These are phyloP conservation scores for Oxyruncus cristatus DNA, from an alignment of 2,113 vertebrate species.

Conservation along the genomic window DNA sequence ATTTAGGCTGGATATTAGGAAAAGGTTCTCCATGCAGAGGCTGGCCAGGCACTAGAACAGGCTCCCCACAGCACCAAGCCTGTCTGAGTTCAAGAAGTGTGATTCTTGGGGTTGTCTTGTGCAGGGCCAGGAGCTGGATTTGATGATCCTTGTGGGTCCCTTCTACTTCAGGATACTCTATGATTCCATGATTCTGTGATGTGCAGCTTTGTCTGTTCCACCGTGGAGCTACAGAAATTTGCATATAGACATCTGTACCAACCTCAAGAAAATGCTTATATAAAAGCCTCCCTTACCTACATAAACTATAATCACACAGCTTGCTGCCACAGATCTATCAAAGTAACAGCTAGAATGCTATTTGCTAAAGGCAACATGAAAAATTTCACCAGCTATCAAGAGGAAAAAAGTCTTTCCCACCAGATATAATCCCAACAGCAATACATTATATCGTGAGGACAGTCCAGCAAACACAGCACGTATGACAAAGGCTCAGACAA, in stretches of 20 bases:
- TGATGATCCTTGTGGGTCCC: accelerated
- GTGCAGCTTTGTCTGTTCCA: not conserved
- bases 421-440: not conserved
- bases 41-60: not conserved
- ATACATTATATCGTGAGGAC: not conserved
- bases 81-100: not conserved
- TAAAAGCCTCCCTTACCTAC: not conserved
- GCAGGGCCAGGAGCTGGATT: not conserved
- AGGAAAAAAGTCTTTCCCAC: not conserved
- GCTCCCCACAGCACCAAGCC: not conserved
- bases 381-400: not conserved
- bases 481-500: not conserved
- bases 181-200: not conserved
- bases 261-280: not conserved
- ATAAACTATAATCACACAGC: not conserved
- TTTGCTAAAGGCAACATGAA: not conserved
- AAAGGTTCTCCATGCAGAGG: not conserved
- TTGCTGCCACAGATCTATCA: not conserved
- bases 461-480: not conserved
- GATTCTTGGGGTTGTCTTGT: not conserved
- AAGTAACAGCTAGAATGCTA: not conserved
- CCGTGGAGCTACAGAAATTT: not conserved
- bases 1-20: not conserved
- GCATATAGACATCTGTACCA: not conserved
- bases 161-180: not conserved